phyloP scores from a whole-genome alignment of 2,888 invertebrate species.

The Ligdia adustata region DNA sequence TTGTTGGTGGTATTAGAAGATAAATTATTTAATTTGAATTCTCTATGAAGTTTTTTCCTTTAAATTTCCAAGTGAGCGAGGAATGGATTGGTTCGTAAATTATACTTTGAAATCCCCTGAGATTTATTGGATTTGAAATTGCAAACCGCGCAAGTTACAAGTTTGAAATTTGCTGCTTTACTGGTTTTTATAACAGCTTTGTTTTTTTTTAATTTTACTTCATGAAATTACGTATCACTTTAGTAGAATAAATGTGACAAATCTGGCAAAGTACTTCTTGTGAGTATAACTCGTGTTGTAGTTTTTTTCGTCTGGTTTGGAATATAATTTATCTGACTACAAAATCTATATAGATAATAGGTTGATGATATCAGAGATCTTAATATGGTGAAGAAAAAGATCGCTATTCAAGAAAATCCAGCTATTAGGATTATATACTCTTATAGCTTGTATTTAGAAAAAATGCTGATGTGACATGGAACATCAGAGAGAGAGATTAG shows the following conservation, averaged over 20 bases:
- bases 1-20: background rate
- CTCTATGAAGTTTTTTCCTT: constrained; percentile 30
- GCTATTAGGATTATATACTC: background rate
- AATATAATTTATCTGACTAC: too few species aligned
- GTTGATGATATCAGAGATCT: too few species aligned
- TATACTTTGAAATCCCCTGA: constrained; percentile 37
- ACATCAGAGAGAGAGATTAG: constrained; percentile 3
- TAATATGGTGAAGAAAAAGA: too few species aligned
- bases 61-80: constrained; percentile 30
- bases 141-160: constrained; percentile 32
- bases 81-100: constrained; percentile 35
- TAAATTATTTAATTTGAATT: constrained; percentile 26
- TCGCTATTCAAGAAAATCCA: too few species aligned
- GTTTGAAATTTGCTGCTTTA: constrained; percentile 29
- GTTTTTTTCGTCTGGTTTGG: too few species aligned
- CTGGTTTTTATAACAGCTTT: constrained; percentile 1
- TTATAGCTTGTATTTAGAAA: background rate
- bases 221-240: too few species aligned
- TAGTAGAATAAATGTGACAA: too few species aligned
- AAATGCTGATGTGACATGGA: too few species aligned
- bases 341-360: too few species aligned
- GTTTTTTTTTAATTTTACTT: too few species aligned
- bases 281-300: too few species aligned
- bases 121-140: constrained; percentile 41
- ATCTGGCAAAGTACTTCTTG: too few species aligned